These are phyloP conservation scores for Triplophysa yarkandensis DNA, from an alignment of 2,797 vertebrate species.

Conservation along the genomic window DNA sequence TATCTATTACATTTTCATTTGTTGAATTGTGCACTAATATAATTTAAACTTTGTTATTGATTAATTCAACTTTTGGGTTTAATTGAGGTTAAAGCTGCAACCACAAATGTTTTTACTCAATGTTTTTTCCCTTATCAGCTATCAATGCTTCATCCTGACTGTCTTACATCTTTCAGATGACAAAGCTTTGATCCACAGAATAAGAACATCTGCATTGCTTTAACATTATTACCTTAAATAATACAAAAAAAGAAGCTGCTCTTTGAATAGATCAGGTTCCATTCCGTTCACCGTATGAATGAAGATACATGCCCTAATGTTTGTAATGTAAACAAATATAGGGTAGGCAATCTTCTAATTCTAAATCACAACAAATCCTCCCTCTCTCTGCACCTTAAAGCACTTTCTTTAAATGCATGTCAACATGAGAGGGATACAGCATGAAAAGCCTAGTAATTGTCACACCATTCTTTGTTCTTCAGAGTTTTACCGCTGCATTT, in stretches of 20 bases:
- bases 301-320: background rate
- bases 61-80: no score
- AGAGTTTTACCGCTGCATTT: background rate
- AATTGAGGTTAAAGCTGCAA: background rate
- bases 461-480: constrained; percentile 3
- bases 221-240: background rate
- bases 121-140: background rate
- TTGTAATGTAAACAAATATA: background rate
- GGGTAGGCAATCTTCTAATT: background rate
- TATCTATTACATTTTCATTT: background rate
- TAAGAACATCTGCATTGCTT: background rate
- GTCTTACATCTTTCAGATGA: background rate
- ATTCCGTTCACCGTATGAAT: background rate
- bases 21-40: no score
- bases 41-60: no score
- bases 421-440: background rate
- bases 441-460: background rate
- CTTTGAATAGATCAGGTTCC: background rate
- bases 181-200: background rate
- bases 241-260: background rate
- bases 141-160: background rate
- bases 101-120: background rate
- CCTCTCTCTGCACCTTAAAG: constrained; percentile 1
- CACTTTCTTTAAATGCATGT: constrained; percentile 8
- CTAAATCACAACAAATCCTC: background rate